phyloP scores from a whole-genome alignment of 2,888 invertebrate species.

The Dicyrtoma fusca region DNA sequence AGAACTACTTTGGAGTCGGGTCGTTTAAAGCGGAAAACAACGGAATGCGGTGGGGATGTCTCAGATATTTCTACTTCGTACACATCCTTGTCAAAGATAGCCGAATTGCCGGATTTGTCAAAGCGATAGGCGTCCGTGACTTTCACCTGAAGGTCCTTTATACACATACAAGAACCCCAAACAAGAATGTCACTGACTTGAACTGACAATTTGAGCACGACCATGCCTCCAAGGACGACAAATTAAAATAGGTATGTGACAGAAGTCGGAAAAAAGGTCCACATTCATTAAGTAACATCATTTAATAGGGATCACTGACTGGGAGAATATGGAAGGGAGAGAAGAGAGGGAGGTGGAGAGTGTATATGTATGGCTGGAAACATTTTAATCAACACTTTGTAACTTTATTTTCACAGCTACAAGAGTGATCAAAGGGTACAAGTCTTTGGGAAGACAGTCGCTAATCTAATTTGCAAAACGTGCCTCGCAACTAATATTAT shows the following conservation, averaged over 20 bases:
- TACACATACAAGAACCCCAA: too few relatives aligned
- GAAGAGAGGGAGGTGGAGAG: not conserved
- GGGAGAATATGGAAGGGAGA: constrained; percentile 57
- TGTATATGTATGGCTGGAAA: too few relatives aligned
- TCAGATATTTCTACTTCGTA: constrained; percentile 88
- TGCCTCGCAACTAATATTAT: not conserved
- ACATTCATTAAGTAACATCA: too few relatives aligned
- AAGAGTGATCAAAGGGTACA: not conserved
- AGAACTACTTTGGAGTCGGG: constrained; percentile 83
- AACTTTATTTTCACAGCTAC: not conserved
- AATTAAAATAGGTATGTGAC: too few relatives aligned
- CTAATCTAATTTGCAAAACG: constrained; percentile 6
- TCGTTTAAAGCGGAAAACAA: constrained; percentile 83
- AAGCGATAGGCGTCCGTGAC: constrained; percentile 68
- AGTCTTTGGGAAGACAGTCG: constrained; percentile 1
- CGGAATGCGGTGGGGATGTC: constrained; percentile 84
- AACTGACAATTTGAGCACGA: too few relatives aligned
- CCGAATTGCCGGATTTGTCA: constrained; percentile 44
- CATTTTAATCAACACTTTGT: too few relatives aligned
- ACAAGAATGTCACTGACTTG: too few relatives aligned
- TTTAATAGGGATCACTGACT: too few relatives aligned
- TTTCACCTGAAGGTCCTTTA: constrained; percentile 78
- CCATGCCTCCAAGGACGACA: too few relatives aligned
- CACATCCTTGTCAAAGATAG: constrained; percentile 81
- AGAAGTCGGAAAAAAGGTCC: too few relatives aligned